Percentiles rank a stretch among this genome's conserved stretches.
phyloP scores from a whole-genome alignment of 2,113 vertebrate species.

The Neodon shergylaensis region DNA sequence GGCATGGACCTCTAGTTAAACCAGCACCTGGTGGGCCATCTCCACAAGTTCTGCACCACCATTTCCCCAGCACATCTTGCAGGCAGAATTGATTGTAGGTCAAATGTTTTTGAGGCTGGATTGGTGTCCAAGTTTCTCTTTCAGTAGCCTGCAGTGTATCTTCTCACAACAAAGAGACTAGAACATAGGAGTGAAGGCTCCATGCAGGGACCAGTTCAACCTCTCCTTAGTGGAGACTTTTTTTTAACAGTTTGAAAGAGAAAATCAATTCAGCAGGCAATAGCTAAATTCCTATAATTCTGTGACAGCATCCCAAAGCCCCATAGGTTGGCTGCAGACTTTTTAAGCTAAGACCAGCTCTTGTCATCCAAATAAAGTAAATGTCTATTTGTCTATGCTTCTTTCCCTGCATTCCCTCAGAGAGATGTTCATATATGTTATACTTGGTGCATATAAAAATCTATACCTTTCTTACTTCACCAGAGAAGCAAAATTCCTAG shows the following conservation, averaged over 20 bases:
- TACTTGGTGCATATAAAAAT: not conserved
- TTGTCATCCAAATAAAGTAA: not conserved
- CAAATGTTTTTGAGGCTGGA: not conserved
- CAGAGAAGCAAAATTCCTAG: slow-evolving; percentile 52
- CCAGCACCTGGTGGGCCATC: not conserved
- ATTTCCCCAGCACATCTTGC: not conserved
- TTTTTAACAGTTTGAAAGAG: not conserved
- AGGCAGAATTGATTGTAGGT: not conserved
- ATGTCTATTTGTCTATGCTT: not conserved
- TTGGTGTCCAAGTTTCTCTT: not conserved
- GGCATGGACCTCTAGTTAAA: not conserved
- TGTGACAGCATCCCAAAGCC: not conserved
- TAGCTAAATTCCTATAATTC: not conserved
- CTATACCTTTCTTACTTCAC: slow-evolving; percentile 40
- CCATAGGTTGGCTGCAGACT: not conserved
- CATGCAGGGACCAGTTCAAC: not conserved
- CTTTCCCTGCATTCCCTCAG: not conserved
- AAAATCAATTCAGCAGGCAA: not conserved
- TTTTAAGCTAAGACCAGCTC: not conserved
- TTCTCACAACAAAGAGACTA: not conserved
- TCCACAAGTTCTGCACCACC: not conserved
- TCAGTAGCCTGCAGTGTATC: not conserved
- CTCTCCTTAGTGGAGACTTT: not conserved
- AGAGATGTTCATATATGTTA: not conserved
- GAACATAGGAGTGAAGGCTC: not conserved